These are phyloP conservation scores for Pyrrhura leucotis DNA, from an alignment of 2,797 vertebrate species.

Conservation along the genomic window DNA sequence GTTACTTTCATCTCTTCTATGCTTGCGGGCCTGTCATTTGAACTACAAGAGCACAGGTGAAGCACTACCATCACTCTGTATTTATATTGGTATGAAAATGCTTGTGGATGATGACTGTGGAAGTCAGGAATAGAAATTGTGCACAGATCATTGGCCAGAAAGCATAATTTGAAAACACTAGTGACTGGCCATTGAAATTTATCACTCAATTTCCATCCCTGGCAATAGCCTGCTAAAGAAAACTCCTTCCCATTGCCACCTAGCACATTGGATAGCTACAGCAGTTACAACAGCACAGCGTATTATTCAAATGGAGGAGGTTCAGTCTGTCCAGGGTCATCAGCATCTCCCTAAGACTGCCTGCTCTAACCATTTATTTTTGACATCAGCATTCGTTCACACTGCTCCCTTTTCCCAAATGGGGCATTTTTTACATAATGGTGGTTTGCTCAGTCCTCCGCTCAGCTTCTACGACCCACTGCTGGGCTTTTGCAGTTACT, in stretches of 20 bases:
- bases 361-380: neutral
- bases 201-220: neutral
- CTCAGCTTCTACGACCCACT: neutral
- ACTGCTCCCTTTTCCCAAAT: neutral
- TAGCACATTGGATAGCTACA: neutral
- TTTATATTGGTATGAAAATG: neutral
- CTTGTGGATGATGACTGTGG: neutral
- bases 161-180: neutral
- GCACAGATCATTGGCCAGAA: neutral
- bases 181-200: neutral
- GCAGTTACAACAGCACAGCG: neutral
- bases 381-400: neutral
- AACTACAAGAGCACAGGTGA: fast-evolving
- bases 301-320: fast-evolving
- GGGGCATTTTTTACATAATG: neutral
- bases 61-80: neutral
- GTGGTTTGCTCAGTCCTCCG: neutral
- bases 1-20: neutral
- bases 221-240: neutral
- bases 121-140: neutral
- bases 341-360: neutral
- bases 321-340: neutral
- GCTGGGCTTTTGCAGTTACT: neutral
- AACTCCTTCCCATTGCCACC: neutral
- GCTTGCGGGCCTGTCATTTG: neutral